These are phyloP conservation scores for Oreortyx pictus DNA, from an alignment of 2,797 vertebrate species.

Conservation along the genomic window DNA sequence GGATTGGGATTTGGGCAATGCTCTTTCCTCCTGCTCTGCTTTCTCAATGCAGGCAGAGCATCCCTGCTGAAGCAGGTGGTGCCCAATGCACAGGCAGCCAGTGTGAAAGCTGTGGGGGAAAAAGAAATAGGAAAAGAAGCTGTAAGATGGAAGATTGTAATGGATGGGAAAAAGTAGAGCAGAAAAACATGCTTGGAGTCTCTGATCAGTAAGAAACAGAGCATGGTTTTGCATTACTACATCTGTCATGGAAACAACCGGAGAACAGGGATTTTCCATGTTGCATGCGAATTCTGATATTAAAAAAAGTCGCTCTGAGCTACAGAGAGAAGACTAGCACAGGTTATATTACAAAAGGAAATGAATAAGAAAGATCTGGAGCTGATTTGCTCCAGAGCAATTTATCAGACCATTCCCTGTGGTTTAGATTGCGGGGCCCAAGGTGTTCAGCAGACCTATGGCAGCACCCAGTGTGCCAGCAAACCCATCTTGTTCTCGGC, in stretches of 20 bases:
- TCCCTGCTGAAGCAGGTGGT: fast-evolving
- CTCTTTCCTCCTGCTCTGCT: background rate
- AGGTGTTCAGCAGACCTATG: background rate
- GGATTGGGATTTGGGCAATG: background rate
- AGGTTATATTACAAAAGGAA: background rate
- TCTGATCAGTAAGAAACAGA: background rate
- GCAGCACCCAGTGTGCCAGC: fast-evolving
- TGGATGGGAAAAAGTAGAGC: background rate
- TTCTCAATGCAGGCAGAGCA: background rate
- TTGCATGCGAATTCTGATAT: background rate
- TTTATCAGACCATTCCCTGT: background rate
- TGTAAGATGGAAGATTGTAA: background rate
- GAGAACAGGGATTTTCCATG: background rate
- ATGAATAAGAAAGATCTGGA: background rate
- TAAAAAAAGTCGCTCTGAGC: background rate
- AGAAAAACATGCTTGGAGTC: background rate
- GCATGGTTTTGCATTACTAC: background rate
- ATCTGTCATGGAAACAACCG: background rate
- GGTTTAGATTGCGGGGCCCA: background rate
- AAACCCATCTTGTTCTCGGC: background rate
- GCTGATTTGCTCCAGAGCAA: background rate
- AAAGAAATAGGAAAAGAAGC: background rate
- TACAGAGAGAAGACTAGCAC: background rate
- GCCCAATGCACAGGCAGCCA: too few species aligned
- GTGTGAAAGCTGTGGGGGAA: background rate